A percentile compares a stretch with the other conserved stretches of the same genome.
Evolutionary conservation across 2,113 vertebrate species (phyloP).

Genomic region (Alexandromys fortis): DNA sequence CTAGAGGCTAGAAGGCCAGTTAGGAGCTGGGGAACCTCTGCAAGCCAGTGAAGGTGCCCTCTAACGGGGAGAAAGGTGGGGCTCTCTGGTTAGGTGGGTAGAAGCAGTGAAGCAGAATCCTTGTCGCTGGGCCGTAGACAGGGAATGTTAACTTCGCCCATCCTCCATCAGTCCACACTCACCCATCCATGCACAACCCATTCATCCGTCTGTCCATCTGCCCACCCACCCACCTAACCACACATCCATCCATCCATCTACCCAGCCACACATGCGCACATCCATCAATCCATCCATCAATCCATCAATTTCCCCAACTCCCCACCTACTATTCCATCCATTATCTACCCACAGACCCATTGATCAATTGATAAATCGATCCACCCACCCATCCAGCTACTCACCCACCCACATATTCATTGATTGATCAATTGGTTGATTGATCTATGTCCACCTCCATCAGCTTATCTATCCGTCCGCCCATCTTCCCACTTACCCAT

Average conservation of each 20-base stretch:
- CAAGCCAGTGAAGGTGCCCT: background rate
- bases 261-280: background rate
- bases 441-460: background rate
- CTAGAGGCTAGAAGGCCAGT: background rate
- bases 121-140: background rate
- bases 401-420: background rate
- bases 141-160: background rate
- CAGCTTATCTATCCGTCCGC: background rate
- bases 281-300: background rate
- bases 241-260: background rate
- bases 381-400: background rate
- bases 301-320: background rate
- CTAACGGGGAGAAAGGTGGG: rapidly evolving
- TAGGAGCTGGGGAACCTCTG: background rate
- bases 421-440: background rate
- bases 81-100: rapidly evolving
- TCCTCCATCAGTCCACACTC: background rate
- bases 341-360: background rate
- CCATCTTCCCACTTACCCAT: background rate
- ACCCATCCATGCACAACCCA: background rate
- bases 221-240: background rate
- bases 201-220: background rate
- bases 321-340: background rate
- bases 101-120: background rate
- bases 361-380: background rate